phyloP scores from a whole-genome alignment of 2,888 invertebrate genomes.

The Drosophila percnosoma region DNA sequence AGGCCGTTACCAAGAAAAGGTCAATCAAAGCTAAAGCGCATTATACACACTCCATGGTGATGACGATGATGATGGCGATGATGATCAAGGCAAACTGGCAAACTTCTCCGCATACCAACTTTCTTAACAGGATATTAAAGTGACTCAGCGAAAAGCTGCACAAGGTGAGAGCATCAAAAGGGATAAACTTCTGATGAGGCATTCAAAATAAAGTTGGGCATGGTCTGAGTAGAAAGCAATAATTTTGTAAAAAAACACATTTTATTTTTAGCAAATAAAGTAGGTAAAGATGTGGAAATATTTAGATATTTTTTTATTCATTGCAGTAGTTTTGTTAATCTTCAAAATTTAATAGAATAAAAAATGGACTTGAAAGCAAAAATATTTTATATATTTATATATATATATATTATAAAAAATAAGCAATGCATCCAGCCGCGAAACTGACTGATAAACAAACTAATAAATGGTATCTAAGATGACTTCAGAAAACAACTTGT shows the following conservation, averaged over 20 bases:
- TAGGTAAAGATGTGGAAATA: background rate
- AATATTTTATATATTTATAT: no score
- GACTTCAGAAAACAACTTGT: background rate
- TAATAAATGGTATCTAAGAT: background rate
- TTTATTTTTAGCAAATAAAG: background rate
- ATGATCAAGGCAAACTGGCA: conserved; percentile 47
- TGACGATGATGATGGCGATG: conserved; percentile 9
- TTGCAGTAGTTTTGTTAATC: no score
- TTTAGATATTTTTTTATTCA: background rate
- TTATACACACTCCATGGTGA: conserved; percentile 24
- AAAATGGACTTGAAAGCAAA: background rate
- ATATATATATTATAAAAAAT: background rate
- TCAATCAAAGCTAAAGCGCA: conserved; percentile 25
- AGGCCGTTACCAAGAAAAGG: conserved; percentile 8
- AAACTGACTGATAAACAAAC: background rate
- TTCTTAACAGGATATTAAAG: conserved; percentile 40
- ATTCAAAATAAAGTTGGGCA: conserved; percentile 7
- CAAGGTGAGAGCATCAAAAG: conserved; percentile 4
- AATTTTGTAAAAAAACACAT: background rate
- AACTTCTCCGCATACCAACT: conserved; percentile 44
- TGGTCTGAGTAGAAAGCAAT: background rate
- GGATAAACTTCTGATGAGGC: conserved; percentile 10
- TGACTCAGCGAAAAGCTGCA: conserved; percentile 28
- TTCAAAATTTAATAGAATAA: no score
- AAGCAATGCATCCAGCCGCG: background rate